These are phyloP conservation scores for Allobates femoralis DNA, from an alignment of 2,797 vertebrate species.

Conservation along the genomic window DNA sequence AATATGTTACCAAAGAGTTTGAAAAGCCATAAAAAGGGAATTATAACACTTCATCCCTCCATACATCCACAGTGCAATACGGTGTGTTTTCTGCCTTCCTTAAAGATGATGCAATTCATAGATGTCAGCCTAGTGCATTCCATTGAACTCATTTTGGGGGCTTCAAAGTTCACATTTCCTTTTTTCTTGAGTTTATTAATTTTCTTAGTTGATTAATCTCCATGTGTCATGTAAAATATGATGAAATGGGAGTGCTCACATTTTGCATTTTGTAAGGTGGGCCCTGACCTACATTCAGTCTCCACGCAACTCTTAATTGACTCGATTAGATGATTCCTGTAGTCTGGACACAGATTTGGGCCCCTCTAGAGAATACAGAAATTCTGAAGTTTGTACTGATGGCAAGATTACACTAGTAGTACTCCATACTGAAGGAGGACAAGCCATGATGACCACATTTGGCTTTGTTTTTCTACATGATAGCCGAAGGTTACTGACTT, in stretches of 20 bases:
- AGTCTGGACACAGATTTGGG: neutral
- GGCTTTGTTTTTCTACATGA: neutral
- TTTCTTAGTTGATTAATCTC: too few species aligned
- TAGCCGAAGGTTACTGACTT: neutral
- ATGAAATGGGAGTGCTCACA: neutral
- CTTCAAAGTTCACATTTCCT: neutral
- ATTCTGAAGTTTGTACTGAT: neutral
- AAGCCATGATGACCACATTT: neutral
- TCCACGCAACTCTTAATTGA: neutral
- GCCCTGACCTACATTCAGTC: neutral
- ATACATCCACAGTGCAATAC: conserved; percentile 57
- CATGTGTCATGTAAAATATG: neutral
- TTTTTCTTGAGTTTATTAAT: neutral
- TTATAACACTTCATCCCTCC: conserved; percentile 27
- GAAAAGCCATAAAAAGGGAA: conserved; percentile 62
- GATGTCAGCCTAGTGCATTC: neutral
- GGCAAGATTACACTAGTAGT: neutral
- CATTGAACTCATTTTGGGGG: neutral
- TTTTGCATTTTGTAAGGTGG: neutral
- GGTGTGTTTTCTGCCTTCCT: conserved; percentile 10
- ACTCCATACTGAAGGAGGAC: neutral
- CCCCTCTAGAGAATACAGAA: neutral
- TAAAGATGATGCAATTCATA: conserved; percentile 9
- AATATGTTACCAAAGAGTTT: conserved; percentile 61
- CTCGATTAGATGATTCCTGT: neutral